Evolutionary conservation across 2,888 invertebrate genomes (phyloP).

Genomic region (Trilocha varians): DNA sequence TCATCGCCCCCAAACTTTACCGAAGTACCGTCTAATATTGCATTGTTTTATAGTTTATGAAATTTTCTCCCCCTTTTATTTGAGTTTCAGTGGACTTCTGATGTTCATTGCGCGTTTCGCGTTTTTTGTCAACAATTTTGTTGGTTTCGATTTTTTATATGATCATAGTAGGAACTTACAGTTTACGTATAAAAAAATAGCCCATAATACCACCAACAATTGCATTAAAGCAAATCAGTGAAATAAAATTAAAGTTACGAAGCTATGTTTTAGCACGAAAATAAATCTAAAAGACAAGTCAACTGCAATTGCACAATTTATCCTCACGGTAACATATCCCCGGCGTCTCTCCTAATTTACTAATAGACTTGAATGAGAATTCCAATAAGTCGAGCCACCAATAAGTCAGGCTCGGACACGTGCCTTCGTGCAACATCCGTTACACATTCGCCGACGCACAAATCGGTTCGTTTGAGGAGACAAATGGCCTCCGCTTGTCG

Average conservation of each 20-base stretch:
- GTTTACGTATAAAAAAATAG: too few species aligned
- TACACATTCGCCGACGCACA: constrained; percentile 65
- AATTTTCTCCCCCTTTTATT: constrained; percentile 35
- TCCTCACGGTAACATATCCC: constrained; percentile 14
- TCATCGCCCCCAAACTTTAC: constrained; percentile 60
- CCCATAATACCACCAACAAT: too few species aligned
- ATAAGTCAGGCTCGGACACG: constrained; percentile 57
- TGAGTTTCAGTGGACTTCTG: constrained; percentile 20
- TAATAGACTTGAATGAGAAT: constrained; percentile 53
- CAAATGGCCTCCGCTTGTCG: constrained; percentile 56
- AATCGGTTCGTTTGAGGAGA: constrained; percentile 70
- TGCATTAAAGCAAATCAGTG: too few species aligned
- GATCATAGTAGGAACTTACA: too few species aligned
- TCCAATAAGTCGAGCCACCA: constrained; percentile 45
- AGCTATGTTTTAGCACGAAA: background rate
- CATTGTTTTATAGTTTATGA: constrained; percentile 60
- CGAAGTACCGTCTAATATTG: constrained; percentile 46
- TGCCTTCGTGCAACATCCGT: constrained; percentile 59
- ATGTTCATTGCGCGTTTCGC: constrained; percentile 11
- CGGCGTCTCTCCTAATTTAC: constrained; percentile 33
- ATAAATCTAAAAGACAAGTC: background rate
- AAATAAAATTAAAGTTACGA: too few species aligned
- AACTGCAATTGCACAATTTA: constrained; percentile 3
- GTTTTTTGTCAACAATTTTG: background rate
- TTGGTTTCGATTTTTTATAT: background rate